phyloP scores from a whole-genome alignment of 2,888 invertebrate genomes.

The Agelastica alni region DNA sequence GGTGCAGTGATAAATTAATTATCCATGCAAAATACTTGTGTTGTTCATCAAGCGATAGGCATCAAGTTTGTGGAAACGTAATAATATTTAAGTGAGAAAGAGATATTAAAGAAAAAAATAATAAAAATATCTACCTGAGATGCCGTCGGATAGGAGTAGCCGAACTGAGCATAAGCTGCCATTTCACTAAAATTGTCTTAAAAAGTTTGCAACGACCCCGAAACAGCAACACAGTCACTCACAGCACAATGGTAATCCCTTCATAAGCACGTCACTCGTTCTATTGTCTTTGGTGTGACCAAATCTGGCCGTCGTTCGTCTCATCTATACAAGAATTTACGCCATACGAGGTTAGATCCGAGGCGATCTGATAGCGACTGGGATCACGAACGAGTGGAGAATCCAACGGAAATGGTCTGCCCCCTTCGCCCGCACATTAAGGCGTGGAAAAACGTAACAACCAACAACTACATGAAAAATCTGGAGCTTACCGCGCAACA shows the following conservation, averaged over 20 bases:
- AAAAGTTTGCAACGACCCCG: conserved; percentile 13
- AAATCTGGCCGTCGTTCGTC: conserved; percentile 37
- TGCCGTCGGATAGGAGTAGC: conserved; percentile 90
- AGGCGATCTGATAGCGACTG: conserved; percentile 56
- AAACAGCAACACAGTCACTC: conserved; percentile 38
- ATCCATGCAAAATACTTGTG: too few species aligned
- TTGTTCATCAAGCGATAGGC: too few species aligned
- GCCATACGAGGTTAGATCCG: conserved; percentile 48
- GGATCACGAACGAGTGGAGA: conserved; percentile 46
- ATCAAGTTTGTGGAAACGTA: too few species aligned
- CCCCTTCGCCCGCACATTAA: conserved; percentile 42
- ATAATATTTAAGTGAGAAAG: too few species aligned
- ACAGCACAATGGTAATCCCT: conserved; percentile 42
- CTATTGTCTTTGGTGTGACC: conserved; percentile 39
- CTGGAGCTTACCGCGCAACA: conserved; percentile 41
- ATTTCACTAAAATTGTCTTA: conserved; percentile 49
- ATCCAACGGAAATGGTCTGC: conserved; percentile 49
- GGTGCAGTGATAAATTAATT: too few species aligned
- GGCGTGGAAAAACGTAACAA: conserved; percentile 44
- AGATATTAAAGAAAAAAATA: too few species aligned
- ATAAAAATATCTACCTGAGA: conserved; percentile 72
- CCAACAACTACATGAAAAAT: conserved; percentile 53
- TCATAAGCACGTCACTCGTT: conserved; percentile 42
- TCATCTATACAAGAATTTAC: conserved; percentile 44
- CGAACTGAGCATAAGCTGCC: conserved; percentile 90